These are phyloP conservation scores for Dynastes tityus DNA, from an alignment of 2,888 invertebrate genomes.

Conservation along the genomic window DNA sequence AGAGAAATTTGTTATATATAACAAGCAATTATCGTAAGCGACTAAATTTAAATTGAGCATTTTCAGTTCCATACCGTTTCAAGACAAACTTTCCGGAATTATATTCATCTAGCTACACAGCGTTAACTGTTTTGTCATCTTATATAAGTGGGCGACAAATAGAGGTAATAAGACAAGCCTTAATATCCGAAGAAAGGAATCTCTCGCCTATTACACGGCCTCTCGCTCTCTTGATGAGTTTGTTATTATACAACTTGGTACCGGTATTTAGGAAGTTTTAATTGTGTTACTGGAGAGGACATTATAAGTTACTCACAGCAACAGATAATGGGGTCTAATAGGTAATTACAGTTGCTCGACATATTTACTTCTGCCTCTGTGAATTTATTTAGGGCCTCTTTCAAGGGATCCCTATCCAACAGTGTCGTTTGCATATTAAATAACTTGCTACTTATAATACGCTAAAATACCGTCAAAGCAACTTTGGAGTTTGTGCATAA, in stretches of 20 bases:
- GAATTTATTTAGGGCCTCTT: conserved; percentile 41
- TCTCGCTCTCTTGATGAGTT: conserved; percentile 37
- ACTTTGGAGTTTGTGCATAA: background rate
- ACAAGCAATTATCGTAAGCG: too few relatives aligned
- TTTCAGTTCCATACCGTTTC: background rate
- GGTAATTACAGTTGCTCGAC: conserved; percentile 44
- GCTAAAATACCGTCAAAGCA: background rate
- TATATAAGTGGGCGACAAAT: conserved; percentile 38
- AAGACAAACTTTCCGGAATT: background rate
- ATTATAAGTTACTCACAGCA: conserved; percentile 45
- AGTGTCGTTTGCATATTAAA: conserved; percentile 39
- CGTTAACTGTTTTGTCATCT: conserved; percentile 8
- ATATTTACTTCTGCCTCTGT: conserved; percentile 39
- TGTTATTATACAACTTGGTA: conserved; percentile 43
- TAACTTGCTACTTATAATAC: conserved; percentile 21
- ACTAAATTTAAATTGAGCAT: conserved; percentile 5
- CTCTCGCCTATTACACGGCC: conserved; percentile 21
- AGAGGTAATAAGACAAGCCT: conserved; percentile 40
- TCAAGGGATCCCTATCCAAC: conserved; percentile 7
- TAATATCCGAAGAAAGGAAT: conserved; percentile 43
- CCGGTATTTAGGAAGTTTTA: conserved; percentile 45
- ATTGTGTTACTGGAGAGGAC: conserved; percentile 42
- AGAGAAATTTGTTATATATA: too few relatives aligned
- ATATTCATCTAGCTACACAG: background rate
- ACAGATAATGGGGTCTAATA: conserved; percentile 46